Base-by-base conservation (phyloP, 1,140 invertebrate genomes). In the Philopotamus ludificatus region DNA sequence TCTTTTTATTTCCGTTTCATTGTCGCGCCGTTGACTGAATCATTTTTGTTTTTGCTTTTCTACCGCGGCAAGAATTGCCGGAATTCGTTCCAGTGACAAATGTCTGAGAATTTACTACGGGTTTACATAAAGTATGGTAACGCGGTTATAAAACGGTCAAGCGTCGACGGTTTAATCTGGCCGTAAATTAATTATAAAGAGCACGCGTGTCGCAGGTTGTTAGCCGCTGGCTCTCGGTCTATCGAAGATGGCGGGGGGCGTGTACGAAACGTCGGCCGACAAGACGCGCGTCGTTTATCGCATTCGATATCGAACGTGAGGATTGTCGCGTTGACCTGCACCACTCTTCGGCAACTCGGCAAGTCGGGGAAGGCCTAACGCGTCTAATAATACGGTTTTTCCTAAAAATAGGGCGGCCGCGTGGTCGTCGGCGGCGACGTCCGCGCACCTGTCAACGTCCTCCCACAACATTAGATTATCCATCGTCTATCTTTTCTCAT, bases 41-140 rank as follows among this genome's bases (percentile, higher is more conserved):
- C 18, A 4, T 2, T 2, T 49, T 49, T 49, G 20, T 49, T 21
- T 2, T 16, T 21, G 8, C 10, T 49, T 49, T 49, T 49, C 45
- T 9, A 1, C 45, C 2, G 10, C n/a, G n/a, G 42, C 25, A 45
- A 53, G 34, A 41, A 55, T 34, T 16, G 22, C 49, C 23, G 64
- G 64, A 66, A 66, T 66, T 54, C 57, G 57, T 23, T 41, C 9
- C 20, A 8, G 45, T 66, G 64, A 66, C 64, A 66, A 66, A 66
- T 66, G 64, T 54, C 34, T 23, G 44, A 25, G 25, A 22, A 9
- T 18, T 22, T 22, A 25, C 21, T 22, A 53, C n/a, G 21, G 21
- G 23, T 53, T 53, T n/a, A 18, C 20, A 23, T 53, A 53, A 53
- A 53, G 28, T 53, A 22, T 53, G 15, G 28, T 34, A 34, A 4